A percentile compares a stretch with the other conserved stretches of the same genome.
Conservation (phyloP, 2,888 invertebrate species). For the Aleiodes leptofemur region DNA sequence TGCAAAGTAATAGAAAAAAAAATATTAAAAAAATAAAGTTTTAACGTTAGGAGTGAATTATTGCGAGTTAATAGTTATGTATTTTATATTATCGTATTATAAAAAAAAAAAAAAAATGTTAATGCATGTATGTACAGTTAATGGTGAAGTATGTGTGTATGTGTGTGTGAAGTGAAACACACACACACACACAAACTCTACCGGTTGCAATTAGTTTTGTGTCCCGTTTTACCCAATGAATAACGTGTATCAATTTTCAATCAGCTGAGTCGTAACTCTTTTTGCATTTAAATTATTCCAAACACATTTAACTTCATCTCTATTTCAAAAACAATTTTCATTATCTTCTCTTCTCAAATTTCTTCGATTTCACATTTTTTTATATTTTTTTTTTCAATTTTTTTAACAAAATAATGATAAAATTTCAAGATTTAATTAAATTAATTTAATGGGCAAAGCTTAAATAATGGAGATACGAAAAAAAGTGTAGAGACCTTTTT, state of each 20-base stretch:
- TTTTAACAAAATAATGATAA: no score
- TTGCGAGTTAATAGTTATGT: conserved; percentile 46
- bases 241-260: conserved; percentile 41
- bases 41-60: conserved; percentile 40
- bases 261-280: conserved; percentile 32
- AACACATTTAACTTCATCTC: background rate
- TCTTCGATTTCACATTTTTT: background rate
- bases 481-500: no score
- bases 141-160: no score
- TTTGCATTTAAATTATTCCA: conserved; percentile 15
- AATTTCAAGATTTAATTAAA: no score
- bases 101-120: conserved; percentile 28
- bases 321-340: background rate
- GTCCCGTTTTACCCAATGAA: conserved; percentile 33
- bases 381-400: background rate
- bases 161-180: background rate
- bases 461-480: no score
- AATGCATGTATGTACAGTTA: conserved; percentile 1
- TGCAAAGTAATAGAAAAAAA: conserved; percentile 34
- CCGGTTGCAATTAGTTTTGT: conserved; percentile 32
- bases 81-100: conserved; percentile 11
- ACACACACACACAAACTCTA: conserved; percentile 7
- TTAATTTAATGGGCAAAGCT: no score
- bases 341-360: background rate
- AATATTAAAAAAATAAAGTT: no score